Conservation (phyloP, 1,140 invertebrate genomes). For the Orius insidiosus region DNA sequence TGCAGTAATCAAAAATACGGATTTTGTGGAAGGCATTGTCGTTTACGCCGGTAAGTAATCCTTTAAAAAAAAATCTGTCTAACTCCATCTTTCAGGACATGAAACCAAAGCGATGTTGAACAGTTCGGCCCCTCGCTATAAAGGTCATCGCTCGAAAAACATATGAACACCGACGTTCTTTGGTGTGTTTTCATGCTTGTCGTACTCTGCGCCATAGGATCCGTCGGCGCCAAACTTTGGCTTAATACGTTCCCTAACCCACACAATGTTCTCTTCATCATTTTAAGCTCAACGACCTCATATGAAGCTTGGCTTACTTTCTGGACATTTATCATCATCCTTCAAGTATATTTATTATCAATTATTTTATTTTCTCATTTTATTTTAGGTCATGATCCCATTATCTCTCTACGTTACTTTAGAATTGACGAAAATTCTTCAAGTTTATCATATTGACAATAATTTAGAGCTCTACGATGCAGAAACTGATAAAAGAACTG, state of each 20-base stretch:
- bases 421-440: slow-evolving; percentile 89
- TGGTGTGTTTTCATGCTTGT: slow-evolving; percentile 91
- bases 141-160: slow-evolving; percentile 79
- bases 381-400: slow-evolving; percentile 79
- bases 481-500: slow-evolving; percentile 65
- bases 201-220: slow-evolving; percentile 77
- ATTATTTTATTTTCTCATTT: slow-evolving; percentile 5
- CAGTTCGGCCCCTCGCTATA: slow-evolving; percentile 89
- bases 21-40: slow-evolving; percentile 89
- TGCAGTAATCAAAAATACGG: slow-evolving; percentile 84
- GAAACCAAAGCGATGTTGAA: slow-evolving; percentile 98
- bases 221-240: slow-evolving; percentile 78
- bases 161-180: slow-evolving; percentile 91
- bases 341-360: slow-evolving; percentile 45
- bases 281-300: slow-evolving; percentile 25
- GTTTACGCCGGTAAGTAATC: slow-evolving; percentile 74
- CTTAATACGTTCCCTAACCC: slow-evolving; percentile 35
- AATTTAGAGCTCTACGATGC: slow-evolving; percentile 74
- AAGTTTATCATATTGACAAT: slow-evolving; percentile 89
- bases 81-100: slow-evolving; percentile 53
- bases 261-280: slow-evolving; percentile 39
- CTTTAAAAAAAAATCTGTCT: slow-evolving; percentile 5
- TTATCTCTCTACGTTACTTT: slow-evolving; percentile 91
- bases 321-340: slow-evolving; percentile 88
- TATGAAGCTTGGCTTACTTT: slow-evolving; percentile 72